Evolutionary conservation across 2,113 vertebrate species (phyloP), one percentile per base, ranked within the genome.

Genomic region (Mesoclemmys tuberculata): DNA sequence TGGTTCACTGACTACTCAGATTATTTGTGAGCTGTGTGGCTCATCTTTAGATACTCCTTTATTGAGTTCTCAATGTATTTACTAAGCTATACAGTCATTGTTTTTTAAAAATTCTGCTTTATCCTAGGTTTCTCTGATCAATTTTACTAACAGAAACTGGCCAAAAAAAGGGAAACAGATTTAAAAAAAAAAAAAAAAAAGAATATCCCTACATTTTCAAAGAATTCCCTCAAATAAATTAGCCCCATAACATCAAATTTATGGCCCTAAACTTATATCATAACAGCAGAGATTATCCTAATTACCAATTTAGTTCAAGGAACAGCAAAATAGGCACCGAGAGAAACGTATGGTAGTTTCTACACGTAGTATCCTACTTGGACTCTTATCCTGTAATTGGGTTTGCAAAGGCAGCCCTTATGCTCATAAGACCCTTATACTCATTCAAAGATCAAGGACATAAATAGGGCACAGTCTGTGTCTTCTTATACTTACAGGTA

Each of bases 291-390:
- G 95, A 96, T 97, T 95, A 97, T 96, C 84, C 90, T 95, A 96
- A 97, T 97, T 97, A 97, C 95, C 95, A 96, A 96, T 95, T 97
- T 97, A 97, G 95, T 97, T 97, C 97, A 97, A 95, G 95, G 96
- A 97, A 95, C 94, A 89, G 90, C 88, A 97, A 97, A 96, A 97
- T 94, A 95, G 97, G 97, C 93, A 93, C 97, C 96, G 97, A 97
- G 95, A 97, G 94, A 97, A 97, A 97, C 97, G 95, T 96, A 96
- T 97, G 87, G 97, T 96, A 96, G 96, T 96, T 97, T 97, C 96
- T 96, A 94, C 94, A 96, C 96, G 95, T 96, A 95, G 94, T 97
- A 96, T 97, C 95, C 92, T 94, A 95, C 96, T 97, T 97, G 97
- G 95, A 87, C 87, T 81, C 93, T 96, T 96, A 97, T 97, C 95